Evolutionary conservation across 2,797 vertebrate genomes (phyloP), one percentile per base, ranked within the genome.

Genomic region (Lutjanus argentimaculatus): DNA sequence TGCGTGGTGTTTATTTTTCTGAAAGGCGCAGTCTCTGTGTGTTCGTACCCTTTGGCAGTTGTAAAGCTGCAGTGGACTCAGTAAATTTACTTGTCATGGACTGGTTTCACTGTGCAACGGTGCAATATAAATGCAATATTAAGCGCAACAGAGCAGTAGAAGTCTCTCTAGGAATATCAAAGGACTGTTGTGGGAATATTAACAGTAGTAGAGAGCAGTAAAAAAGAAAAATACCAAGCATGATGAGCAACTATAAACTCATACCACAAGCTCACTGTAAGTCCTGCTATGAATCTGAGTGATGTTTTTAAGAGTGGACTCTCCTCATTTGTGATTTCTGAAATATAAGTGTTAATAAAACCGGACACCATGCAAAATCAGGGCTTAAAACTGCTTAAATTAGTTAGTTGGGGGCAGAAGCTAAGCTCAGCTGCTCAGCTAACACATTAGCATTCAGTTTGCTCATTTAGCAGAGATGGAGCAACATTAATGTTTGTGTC

Each of bases 1-100:
- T 6, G 12, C 15, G 46, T 46, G 46, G 4, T 36, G 16, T 80
- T 71, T 64, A 10, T 65, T 56, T 58, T 85, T 63, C 14, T 56
- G 25, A 74, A 64, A 17, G 48, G 8, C 7, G 7, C 46, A 55
- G 25, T 55, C 36, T 48, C 10, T 62, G 8, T 59, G 19, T 71
- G 48, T 49, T 59, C 57, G n/a, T 63, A 36, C 4, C 22, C 36
- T 42, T 40, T 71, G 3, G 19, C 2, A 59, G 19, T 49, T 71
- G 25, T 62, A 8, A 48, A 30, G 7, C 63, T 46, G 45, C n/a
- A 40, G 53, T 4, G n/a, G 45, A 74, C 22, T 21, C 1, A 36
- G 40, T 67, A 42, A 6, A 75, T 52, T 2, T 19, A 48, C 64
- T 16, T 16, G 10, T 51, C n/a, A 19, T n/a, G 6, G 58, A 49